phyloP scores from a whole-genome alignment of 1,140 invertebrate species.

The Hypothenemus hampei region DNA sequence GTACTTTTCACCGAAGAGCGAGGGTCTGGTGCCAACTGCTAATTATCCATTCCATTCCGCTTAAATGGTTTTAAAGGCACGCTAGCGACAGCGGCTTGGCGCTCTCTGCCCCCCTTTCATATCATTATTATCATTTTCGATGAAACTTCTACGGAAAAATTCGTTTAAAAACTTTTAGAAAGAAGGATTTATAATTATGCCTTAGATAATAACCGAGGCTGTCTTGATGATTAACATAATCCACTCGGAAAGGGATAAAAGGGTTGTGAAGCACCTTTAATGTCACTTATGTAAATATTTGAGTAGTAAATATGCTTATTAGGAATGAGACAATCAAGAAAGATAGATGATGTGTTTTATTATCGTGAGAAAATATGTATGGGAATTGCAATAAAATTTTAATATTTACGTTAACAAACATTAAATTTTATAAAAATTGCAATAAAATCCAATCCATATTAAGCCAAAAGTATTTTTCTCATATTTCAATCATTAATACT shows the following conservation, averaged over 20 bases:
- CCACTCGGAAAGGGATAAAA: constrained; percentile 28
- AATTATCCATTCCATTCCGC: constrained; percentile 19
- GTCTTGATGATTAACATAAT: constrained; percentile 25
- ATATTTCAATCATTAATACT: too few species aligned
- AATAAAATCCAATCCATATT: too few species aligned
- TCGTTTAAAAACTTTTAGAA: not conserved
- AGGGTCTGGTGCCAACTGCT: constrained; percentile 1
- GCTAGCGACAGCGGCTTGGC: not conserved
- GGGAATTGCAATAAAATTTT: too few species aligned
- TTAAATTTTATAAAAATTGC: too few species aligned
- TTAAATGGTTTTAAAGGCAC: constrained; percentile 11
- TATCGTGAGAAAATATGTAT: constrained; percentile 26
- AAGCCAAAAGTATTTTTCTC: too few species aligned
- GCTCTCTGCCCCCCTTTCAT: not conserved
- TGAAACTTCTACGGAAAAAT: not conserved
- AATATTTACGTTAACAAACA: too few species aligned
- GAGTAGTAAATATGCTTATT: constrained; percentile 28
- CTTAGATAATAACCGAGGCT: too few species aligned
- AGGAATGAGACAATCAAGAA: constrained; percentile 23
- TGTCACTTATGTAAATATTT: constrained; percentile 29
- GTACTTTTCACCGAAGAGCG: constrained; percentile 9
- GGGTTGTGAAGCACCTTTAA: constrained; percentile 17
- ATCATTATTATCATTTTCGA: not conserved
- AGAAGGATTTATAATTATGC: too few species aligned
- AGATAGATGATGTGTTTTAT: constrained; percentile 27